Evolutionary conservation across 2,797 vertebrate genomes (phyloP).

Genomic region (Synanceia verrucosa): DNA sequence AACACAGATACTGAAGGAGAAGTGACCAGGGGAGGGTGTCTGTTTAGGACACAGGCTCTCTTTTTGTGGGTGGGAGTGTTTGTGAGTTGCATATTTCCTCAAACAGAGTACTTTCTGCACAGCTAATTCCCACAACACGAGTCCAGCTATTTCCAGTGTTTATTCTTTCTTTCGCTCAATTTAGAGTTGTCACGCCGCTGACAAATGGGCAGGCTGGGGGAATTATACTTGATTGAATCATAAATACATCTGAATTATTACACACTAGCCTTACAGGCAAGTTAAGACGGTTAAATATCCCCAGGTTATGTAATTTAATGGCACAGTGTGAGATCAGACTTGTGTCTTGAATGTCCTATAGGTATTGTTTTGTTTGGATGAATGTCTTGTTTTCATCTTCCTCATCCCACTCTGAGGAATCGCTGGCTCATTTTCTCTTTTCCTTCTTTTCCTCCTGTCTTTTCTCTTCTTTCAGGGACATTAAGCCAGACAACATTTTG

Average conservation of each 20-base stretch:
- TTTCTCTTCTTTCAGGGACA: conserved; percentile 86
- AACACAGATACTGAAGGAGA: conserved; percentile 37
- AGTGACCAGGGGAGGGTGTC: conserved; percentile 33
- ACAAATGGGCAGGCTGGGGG: conserved; percentile 23
- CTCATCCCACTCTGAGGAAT: conserved; percentile 1
- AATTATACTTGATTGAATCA: conserved; percentile 57
- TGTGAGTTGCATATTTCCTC: conserved; percentile 50
- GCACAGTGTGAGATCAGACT: conserved; percentile 9
- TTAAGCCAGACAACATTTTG: conserved; percentile 98
- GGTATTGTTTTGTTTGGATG: conserved; percentile 52
- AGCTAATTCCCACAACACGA: conserved; percentile 35
- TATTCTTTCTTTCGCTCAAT: conserved; percentile 37
- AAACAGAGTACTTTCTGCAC: neutral
- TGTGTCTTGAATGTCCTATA: conserved; percentile 21
- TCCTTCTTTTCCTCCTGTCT: neutral
- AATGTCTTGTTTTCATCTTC: conserved; percentile 17
- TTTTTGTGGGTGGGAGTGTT: conserved; percentile 44
- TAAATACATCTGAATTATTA: conserved; percentile 39
- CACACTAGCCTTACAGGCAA: neutral
- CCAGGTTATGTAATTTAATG: conserved; percentile 29
- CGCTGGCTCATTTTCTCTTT: neutral
- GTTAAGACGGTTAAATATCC: conserved; percentile 24
- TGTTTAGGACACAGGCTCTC: conserved; percentile 38
- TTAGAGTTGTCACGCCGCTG: conserved; percentile 37
- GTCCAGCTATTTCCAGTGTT: conserved; percentile 38